These are phyloP conservation scores for Diorhabda carinulata DNA, from an alignment of 1,140 invertebrate species.

Conservation along the genomic window DNA sequence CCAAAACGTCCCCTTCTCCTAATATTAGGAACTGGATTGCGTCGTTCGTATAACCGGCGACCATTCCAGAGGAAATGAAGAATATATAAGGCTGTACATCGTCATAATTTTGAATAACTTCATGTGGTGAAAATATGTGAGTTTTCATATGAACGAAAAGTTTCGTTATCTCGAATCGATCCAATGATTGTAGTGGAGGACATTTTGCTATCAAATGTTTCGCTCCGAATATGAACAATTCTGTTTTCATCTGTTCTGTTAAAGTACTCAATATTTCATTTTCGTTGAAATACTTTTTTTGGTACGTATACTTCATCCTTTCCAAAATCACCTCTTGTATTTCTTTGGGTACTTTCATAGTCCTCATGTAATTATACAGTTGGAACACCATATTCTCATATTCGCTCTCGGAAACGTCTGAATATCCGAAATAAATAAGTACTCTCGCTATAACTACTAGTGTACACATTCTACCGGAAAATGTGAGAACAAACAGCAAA, in stretches of 20 bases:
- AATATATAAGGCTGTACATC: conserved; percentile 45
- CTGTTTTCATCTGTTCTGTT: conserved; percentile 35
- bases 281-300: conserved; percentile 27
- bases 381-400: conserved; percentile 24
- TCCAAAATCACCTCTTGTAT: conserved; percentile 18
- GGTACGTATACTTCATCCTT: conserved; percentile 23
- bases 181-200: conserved; percentile 43
- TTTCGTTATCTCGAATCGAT: conserved; percentile 37
- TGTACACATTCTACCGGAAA: conserved; percentile 24
- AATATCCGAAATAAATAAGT: conserved; percentile 21
- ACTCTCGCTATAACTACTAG: conserved; percentile 22
- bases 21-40: conserved; percentile 21
- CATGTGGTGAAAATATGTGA: conserved; percentile 50
- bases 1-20: conserved; percentile 27
- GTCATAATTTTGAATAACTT: conserved; percentile 47
- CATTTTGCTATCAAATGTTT: conserved; percentile 45
- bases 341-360: conserved; percentile 18
- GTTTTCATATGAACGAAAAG: conserved; percentile 42
- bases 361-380: conserved; percentile 22
- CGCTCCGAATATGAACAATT: conserved; percentile 48
- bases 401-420: conserved; percentile 27
- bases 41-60: conserved; percentile 41
- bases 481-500: conserved; percentile 11
- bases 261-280: conserved; percentile 27
- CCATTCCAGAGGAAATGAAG: conserved; percentile 51